Evolutionary conservation across 2,797 vertebrate species (phyloP), one percentile per base, ranked within the genome.

Genomic region (Ptychadena robeensis): DNA sequence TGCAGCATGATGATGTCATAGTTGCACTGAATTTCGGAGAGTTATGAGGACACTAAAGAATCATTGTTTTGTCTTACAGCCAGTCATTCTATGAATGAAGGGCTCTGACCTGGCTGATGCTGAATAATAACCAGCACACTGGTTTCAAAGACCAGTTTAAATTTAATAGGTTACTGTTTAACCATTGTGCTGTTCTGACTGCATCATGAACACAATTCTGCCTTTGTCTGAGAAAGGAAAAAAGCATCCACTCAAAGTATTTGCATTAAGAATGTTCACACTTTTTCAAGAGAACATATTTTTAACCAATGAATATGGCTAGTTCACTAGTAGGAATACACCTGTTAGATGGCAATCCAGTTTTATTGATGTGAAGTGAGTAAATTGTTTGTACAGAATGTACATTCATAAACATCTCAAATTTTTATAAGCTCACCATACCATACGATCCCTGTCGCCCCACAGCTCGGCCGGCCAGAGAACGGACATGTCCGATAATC

Each of bases 131-230:
- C 44, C 65, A 65, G 30, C 57, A 32, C 30, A 80, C 53, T 80
- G 82, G 67, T 68, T n/a, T 68, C 18, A 67, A 70, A 61, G 66
- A 27, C 73, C 48, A 66, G 31, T 11, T 34, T 25, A 53, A 59
- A 66, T 75, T 64, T 85, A 85, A 81, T 85, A 81, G 72, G 53
- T 85, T 71, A 85, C 83, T 67, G 64, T 66, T 85, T 81, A 85
- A 85, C 78, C 66, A 61, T 63, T 57, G 28, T 37, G 75, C 77
- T 69, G 40, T 22, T 37, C 53, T 71, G 72, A 81, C 78, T 48
- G 74, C 70, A 80, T 53, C 57, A 27, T 64, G 28, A 57, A 65
- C 37, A 85, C 83, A 85, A 76, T 70, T 70, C 35, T 37, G 35
- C 31, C 72, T 71, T 85, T 85, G 78, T 85, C 65, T 70, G 11